Evolutionary conservation across 2,797 vertebrate genomes (phyloP).

Genomic region (Myotis findleyi): DNA sequence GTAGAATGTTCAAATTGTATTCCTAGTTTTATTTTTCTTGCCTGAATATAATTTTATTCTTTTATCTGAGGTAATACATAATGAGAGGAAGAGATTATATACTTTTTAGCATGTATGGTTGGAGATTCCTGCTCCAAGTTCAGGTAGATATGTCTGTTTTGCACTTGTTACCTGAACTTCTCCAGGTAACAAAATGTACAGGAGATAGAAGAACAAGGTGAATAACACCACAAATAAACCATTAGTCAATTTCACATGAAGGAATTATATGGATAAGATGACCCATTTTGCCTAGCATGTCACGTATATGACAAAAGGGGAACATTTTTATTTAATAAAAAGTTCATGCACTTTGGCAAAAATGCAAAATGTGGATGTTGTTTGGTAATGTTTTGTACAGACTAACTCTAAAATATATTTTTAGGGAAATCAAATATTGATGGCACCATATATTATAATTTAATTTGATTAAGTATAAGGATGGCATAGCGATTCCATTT

Average conservation of each 20-base stretch:
- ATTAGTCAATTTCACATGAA: not conserved
- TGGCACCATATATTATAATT: not conserved
- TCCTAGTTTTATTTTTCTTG: not conserved
- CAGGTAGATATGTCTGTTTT: not conserved
- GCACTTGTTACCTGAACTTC: not conserved
- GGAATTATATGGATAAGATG: not conserved
- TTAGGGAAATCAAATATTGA: not conserved
- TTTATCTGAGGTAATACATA: not conserved
- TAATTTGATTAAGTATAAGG: not conserved
- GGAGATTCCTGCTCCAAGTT: not conserved
- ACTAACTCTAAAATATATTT: not conserved
- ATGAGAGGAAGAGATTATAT: not conserved
- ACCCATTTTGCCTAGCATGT: not conserved
- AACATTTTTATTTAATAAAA: not conserved
- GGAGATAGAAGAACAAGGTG: not conserved
- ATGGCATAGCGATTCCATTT: not conserved
- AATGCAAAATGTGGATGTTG: not conserved
- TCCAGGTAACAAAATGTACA: not conserved
- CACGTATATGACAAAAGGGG: not conserved
- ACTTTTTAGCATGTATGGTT: not conserved
- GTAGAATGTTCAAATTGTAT: not conserved
- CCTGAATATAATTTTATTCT: not conserved
- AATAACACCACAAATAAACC: not conserved
- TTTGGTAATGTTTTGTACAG: not conserved
- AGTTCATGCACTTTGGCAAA: not conserved